Evolutionary conservation across 2,797 vertebrate species (phyloP).

Genomic region (Amniataba percoides): DNA sequence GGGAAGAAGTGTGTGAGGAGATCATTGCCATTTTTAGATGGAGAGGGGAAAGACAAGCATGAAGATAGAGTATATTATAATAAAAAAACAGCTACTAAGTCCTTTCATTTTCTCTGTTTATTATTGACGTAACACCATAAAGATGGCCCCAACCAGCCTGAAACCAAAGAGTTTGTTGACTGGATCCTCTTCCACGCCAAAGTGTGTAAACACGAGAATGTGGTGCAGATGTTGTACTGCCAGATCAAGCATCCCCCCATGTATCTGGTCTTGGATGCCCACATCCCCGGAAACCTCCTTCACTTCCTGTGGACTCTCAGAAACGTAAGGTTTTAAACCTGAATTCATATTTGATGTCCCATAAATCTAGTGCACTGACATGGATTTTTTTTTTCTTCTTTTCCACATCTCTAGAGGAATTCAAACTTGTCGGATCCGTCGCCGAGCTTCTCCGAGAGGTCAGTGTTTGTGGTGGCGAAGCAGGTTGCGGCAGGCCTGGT

Average conservation of each 20-base stretch:
- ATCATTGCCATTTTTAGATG: not conserved
- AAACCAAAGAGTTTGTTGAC: slow-evolving; percentile 70
- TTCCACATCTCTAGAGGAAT: slow-evolving; percentile 33
- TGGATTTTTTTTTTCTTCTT: not conserved
- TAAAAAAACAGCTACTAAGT: not conserved
- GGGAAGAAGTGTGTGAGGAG: not conserved
- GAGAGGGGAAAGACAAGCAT: not conserved
- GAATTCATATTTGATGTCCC: too few relatives aligned
- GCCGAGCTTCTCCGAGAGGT: slow-evolving; percentile 75
- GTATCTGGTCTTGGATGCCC: slow-evolving; percentile 76
- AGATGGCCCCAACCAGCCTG: slow-evolving; percentile 61
- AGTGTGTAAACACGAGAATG: slow-evolving; percentile 77
- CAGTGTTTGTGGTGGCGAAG: slow-evolving; percentile 78
- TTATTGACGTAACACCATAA: not conserved
- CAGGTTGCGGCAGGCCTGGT: slow-evolving; percentile 82
- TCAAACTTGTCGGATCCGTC: slow-evolving; percentile 15
- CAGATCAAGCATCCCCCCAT: slow-evolving; percentile 73
- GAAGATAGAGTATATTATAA: not conserved
- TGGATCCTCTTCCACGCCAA: slow-evolving; percentile 72
- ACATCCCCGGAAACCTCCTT: slow-evolving; percentile 79
- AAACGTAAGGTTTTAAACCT: slow-evolving; percentile 53
- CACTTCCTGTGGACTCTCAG: slow-evolving; percentile 79
- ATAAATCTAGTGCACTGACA: not conserved
- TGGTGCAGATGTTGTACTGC: slow-evolving; percentile 80
- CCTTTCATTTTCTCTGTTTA: not conserved